Evolutionary conservation across 2,113 vertebrate genomes (phyloP).

Genomic region (Diadophis punctatus): DNA sequence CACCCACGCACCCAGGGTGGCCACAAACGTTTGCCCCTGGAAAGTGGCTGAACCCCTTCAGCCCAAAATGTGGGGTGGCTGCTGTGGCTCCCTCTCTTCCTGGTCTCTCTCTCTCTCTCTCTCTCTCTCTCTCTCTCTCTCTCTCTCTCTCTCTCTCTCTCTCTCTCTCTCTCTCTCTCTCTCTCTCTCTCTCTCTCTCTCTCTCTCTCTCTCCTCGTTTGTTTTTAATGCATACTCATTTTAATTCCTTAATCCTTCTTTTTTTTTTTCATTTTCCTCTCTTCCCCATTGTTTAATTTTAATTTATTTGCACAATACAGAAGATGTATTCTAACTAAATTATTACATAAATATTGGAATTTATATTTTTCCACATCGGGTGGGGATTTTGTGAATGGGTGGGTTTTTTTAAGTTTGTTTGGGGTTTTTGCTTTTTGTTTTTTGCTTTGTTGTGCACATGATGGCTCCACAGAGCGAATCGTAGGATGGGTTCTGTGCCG

Average conservation of each 20-base stretch:
- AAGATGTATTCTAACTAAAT: constrained; percentile 81
- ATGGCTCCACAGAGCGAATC: neutral
- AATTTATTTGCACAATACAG: constrained; percentile 85
- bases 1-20: neutral
- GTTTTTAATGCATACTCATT: constrained; percentile 56
- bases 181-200: no score
- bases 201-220: no score
- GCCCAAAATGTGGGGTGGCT: neutral
- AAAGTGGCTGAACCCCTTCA: neutral
- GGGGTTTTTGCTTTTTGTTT: constrained; percentile 28
- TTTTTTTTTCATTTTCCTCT: constrained; percentile 28
- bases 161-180: neutral
- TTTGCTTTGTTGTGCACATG: constrained; percentile 53
- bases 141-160: neutral
- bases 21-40: neutral
- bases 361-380: constrained; percentile 76
- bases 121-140: no score
- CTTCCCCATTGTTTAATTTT: constrained; percentile 57
- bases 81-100: neutral
- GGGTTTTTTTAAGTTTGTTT: neutral
- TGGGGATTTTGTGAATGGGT: constrained; percentile 57
- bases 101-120: no score
- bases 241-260: constrained; percentile 64
- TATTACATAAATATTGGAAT: constrained; percentile 74
- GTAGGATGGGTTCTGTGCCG: constrained; percentile 32